Percentiles rank a stretch among this genome's conserved stretches.
phyloP scores from a whole-genome alignment of 2,888 invertebrate species.

The Druceiella hillmani region DNA sequence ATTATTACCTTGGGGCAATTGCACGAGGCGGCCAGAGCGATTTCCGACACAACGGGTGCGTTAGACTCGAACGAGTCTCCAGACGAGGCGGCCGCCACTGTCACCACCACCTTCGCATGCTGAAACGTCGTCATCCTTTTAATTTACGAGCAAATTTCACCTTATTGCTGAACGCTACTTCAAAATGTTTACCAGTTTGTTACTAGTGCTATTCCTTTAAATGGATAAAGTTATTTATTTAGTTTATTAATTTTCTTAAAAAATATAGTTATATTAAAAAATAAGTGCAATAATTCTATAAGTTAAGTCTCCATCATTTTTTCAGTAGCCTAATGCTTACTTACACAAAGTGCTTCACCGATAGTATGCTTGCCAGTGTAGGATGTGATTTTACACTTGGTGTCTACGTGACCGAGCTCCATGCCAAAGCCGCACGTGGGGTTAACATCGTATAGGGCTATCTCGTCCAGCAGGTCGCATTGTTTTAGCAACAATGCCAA shows the following conservation, averaged over 20 bases:
- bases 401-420: slow-evolving; percentile 47
- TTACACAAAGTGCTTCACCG: slow-evolving; percentile 39
- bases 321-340: no score
- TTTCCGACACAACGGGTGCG: slow-evolving; percentile 39
- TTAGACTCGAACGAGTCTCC: slow-evolving; percentile 38
- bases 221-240: no score
- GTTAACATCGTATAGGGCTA: slow-evolving; percentile 40
- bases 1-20: slow-evolving; percentile 36
- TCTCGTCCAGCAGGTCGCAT: slow-evolving; percentile 42
- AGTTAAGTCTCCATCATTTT: no score
- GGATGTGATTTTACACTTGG: slow-evolving; percentile 41
- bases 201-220: no score
- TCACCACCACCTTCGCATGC: slow-evolving; percentile 38
- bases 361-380: slow-evolving; percentile 42
- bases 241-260: no score
- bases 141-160: no score
- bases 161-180: no score
- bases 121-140: no score
- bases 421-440: slow-evolving; percentile 43
- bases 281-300: no score
- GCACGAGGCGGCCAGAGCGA: slow-evolving; percentile 42
- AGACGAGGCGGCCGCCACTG: slow-evolving; percentile 34
- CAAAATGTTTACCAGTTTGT: no score
- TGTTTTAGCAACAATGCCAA: slow-evolving; percentile 43
- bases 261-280: no score